Conservation (phyloP, 2,113 vertebrate species). For the Entomyzon cyanotis region DNA sequence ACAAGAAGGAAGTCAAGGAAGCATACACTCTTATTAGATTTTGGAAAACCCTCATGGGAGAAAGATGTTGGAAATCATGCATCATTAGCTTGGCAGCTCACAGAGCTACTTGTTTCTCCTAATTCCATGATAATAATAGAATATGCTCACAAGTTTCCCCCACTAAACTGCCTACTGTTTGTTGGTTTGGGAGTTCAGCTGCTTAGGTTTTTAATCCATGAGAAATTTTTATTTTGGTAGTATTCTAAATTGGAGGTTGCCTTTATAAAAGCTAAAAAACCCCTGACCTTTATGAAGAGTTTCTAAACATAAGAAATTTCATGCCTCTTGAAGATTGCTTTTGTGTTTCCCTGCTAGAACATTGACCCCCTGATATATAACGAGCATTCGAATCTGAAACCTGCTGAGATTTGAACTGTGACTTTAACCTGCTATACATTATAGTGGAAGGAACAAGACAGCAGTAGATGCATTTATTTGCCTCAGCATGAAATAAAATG, state of each 20-base stretch:
- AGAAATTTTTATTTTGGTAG: background rate
- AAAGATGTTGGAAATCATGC: conserved; percentile 15
- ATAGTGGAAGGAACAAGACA: background rate
- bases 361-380: conserved; percentile 56
- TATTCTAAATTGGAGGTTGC: background rate
- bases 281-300: conserved; percentile 14
- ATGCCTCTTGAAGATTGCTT: conserved; percentile 31
- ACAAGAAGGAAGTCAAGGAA: conserved; percentile 34
- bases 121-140: conserved; percentile 29
- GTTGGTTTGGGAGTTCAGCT: background rate
- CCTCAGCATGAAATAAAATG: conserved; percentile 53
- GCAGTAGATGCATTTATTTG: conserved; percentile 51
- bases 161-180: background rate
- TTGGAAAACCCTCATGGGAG: conserved; percentile 25
- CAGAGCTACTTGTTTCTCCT: conserved; percentile 27
- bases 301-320: conserved; percentile 41
- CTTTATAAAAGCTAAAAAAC: background rate
- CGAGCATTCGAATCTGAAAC: conserved; percentile 54
- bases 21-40: conserved; percentile 1
- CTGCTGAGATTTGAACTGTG: conserved; percentile 65
- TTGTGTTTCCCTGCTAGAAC: conserved; percentile 41
- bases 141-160: background rate
- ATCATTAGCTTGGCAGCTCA: conserved; percentile 34
- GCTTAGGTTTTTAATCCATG: background rate
- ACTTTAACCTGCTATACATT: conserved; percentile 33